phyloP scores from a whole-genome alignment of 2,113 vertebrate species.

The Petaurus breviceps region DNA sequence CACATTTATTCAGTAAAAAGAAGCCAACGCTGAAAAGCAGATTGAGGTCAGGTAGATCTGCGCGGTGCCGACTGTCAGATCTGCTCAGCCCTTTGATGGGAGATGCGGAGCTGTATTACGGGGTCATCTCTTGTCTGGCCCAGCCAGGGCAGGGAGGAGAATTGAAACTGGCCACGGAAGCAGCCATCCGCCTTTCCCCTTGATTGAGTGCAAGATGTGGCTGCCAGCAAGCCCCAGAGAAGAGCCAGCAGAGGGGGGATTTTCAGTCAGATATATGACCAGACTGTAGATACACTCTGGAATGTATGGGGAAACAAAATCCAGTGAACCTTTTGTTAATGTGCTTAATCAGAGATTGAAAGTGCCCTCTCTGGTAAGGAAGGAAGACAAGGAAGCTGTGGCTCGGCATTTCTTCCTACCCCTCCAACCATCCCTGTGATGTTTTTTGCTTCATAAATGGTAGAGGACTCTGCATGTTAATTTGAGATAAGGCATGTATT shows the following conservation, averaged over 20 bases:
- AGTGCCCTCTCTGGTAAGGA: background rate
- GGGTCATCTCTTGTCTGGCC: slow-evolving; percentile 68
- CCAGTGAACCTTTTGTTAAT: background rate
- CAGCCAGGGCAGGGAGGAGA: slow-evolving; percentile 73
- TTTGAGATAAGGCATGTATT: background rate
- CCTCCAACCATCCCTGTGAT: background rate
- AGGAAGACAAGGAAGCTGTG: background rate
- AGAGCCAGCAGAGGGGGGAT: background rate
- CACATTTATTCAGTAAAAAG: slow-evolving; percentile 59
- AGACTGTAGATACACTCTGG: background rate
- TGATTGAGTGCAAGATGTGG: slow-evolving; percentile 71
- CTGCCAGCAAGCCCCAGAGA: slow-evolving; percentile 39
- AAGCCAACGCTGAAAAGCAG: slow-evolving; percentile 68
- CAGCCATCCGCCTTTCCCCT: slow-evolving; percentile 74
- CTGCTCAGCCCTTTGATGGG: slow-evolving; percentile 62
- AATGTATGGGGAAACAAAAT: background rate
- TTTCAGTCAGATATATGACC: background rate
- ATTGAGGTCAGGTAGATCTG: slow-evolving; percentile 78
- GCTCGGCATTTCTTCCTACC: background rate
- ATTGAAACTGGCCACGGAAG: slow-evolving; percentile 72
- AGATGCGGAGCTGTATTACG: slow-evolving; percentile 75
- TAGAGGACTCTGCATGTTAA: background rate
- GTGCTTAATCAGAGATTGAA: too few relatives aligned
- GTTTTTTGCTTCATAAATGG: background rate
- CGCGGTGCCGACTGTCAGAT: slow-evolving; percentile 78